These are phyloP conservation scores for Brenthis daphne DNA, from an alignment of 2,888 invertebrate genomes.

Conservation along the genomic window DNA sequence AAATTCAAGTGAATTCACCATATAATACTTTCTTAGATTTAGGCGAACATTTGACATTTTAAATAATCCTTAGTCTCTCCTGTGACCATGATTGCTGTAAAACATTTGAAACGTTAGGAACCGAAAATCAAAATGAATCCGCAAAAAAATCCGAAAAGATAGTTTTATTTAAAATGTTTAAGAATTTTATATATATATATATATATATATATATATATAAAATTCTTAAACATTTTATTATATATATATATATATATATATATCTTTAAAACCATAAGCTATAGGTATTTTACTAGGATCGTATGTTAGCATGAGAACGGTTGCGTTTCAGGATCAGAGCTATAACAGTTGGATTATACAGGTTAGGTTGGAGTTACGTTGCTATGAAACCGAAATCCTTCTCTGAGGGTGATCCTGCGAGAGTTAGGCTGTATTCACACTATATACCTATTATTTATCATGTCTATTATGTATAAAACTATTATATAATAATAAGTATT, in stretches of 20 bases:
- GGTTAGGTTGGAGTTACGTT: slow-evolving; percentile 17
- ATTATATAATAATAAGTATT: neutral
- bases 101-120: no score
- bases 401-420: slow-evolving; percentile 15
- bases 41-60: no score
- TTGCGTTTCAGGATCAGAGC: slow-evolving; percentile 10
- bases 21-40: no score
- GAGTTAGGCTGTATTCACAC: slow-evolving; percentile 13
- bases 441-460: neutral
- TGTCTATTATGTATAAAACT: neutral
- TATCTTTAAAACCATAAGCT: neutral
- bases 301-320: neutral
- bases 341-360: slow-evolving; percentile 17
- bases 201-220: neutral
- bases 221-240: no score
- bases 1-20: no score
- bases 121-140: no score
- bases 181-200: no score
- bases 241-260: neutral
- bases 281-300: neutral
- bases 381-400: slow-evolving; percentile 16
- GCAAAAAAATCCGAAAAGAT: no score
- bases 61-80: no score
- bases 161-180: no score
- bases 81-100: no score